A percentile compares a stretch with the other conserved stretches of the same genome.
Evolutionary conservation across 2,888 invertebrate genomes (phyloP).

Genomic region (Eupithecia centaureata): DNA sequence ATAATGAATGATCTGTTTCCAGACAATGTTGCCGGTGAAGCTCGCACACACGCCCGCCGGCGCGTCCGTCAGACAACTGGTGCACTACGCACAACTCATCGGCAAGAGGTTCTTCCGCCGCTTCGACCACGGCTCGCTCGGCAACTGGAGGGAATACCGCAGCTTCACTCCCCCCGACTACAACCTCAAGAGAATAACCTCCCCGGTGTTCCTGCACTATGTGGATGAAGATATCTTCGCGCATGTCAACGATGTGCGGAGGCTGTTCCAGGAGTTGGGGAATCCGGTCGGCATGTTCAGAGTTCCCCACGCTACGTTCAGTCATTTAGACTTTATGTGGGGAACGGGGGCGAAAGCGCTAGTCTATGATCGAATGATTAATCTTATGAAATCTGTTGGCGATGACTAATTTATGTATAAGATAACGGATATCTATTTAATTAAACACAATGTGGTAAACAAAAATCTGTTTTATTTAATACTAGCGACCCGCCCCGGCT

Average conservation of each 20-base stretch:
- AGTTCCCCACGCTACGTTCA: constrained; percentile 83
- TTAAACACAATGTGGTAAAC: not conserved
- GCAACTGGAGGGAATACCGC: constrained; percentile 82
- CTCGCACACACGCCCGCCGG: constrained; percentile 87
- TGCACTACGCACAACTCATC: constrained; percentile 87
- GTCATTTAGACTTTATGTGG: constrained; percentile 88
- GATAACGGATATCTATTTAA: not conserved
- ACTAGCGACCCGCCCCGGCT: too few species aligned
- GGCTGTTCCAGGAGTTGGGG: constrained; percentile 73
- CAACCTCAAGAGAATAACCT: constrained; percentile 76
- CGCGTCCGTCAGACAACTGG: constrained; percentile 85
- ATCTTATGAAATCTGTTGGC: constrained; percentile 68
- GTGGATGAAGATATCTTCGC: constrained; percentile 86
- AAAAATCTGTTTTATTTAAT: not conserved
- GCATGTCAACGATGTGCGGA: constrained; percentile 73
- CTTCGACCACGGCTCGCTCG: constrained; percentile 75
- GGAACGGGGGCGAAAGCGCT: constrained; percentile 82
- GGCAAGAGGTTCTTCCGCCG: constrained; percentile 75
- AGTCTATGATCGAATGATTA: constrained; percentile 81
- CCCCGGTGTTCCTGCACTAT: constrained; percentile 85
- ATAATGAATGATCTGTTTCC: constrained; percentile 10
- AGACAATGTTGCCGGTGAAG: constrained; percentile 87
- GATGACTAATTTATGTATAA: constrained; percentile 37
- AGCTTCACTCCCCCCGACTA: constrained; percentile 81
- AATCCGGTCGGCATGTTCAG: constrained; percentile 78